Base-by-base conservation (phyloP, 2,888 invertebrate genomes). In the Eupeodes luniger region DNA sequence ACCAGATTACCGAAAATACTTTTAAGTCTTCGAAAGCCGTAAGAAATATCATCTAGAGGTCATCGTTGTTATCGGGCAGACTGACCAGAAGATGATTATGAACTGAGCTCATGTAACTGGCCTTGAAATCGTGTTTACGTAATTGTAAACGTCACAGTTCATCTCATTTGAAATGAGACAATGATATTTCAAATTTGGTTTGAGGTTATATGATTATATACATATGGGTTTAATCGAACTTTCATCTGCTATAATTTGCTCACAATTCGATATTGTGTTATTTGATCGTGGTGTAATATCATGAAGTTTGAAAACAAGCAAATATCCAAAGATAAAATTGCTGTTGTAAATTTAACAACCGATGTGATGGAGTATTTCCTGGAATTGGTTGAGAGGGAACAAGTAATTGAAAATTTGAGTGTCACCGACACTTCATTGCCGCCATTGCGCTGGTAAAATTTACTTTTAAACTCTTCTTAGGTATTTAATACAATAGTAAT, bases 11-110 rank as follows among this genome's bases (percentile, higher is more conserved):
- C 36, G 70, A 16, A 69, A 53, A 27, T 74, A n/a, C 19, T 5
- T 7, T 16, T 16, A 4, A 57, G 62, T 67, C 74, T 74, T 69
- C 27, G 47, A 64, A 62, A 81, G 69, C 53, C 72, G 64, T 81
- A 49, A 81, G 61, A 49, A 81, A 55, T 72, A 85, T 44, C 67
- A 27, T 27, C 9, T 59, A 78, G 27, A 85, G 85, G 85, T 85
- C 85, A 85, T 51, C 44, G 49, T 44, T 64, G 75, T 55, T 70
- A 57, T 76, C 64, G 61, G 64, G 11, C 62, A 55, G 59, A 27
- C 47, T 14, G 47, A 47, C 27, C 16, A 14, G 47, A 4, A 64
- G 11, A 64, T 19, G 47, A 49, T 11, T 64, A 16, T 51, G 14
- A 12, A 19, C 11, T 16, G 11, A 27, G 3, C 9, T 16, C 59